These are phyloP conservation scores for Remorina albescens DNA, from an alignment of 2,797 vertebrate species.

Conservation along the genomic window DNA sequence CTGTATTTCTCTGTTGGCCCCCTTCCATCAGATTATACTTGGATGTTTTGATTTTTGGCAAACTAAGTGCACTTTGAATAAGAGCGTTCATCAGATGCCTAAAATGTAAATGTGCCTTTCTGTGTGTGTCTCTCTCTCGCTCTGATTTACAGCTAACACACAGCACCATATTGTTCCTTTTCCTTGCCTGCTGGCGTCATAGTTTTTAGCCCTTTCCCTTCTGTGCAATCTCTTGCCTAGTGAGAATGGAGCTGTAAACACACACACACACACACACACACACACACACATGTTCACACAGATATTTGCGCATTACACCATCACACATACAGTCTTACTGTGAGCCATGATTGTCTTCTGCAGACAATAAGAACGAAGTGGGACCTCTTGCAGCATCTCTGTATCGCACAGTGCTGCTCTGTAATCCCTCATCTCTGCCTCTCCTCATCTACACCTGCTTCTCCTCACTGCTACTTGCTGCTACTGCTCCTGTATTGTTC, in stretches of 20 bases:
- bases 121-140: slow-evolving; percentile 16
- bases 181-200: slow-evolving; percentile 36
- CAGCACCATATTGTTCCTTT: slow-evolving; percentile 47
- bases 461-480: slow-evolving; percentile 25
- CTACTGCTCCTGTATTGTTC: slow-evolving; percentile 37
- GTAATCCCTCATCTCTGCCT: slow-evolving; percentile 64
- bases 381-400: slow-evolving; percentile 69
- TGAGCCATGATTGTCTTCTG: slow-evolving; percentile 75
- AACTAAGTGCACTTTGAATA: slow-evolving; percentile 17
- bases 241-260: slow-evolving; percentile 44
- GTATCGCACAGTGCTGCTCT: slow-evolving; percentile 53
- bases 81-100: slow-evolving; percentile 53
- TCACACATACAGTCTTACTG: slow-evolving; percentile 56
- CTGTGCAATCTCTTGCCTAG: slow-evolving; percentile 34
- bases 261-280: slow-evolving; percentile 41
- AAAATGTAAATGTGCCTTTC: slow-evolving; percentile 46
- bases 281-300: slow-evolving; percentile 45
- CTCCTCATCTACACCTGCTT: slow-evolving; percentile 62
- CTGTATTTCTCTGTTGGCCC: slow-evolving; percentile 27
- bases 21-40: slow-evolving; percentile 38
- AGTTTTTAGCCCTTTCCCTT: slow-evolving; percentile 40
- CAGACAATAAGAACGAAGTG: slow-evolving; percentile 71
- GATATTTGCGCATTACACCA: slow-evolving; percentile 70
- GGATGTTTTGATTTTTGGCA: slow-evolving; percentile 42
- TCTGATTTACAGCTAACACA: slow-evolving; percentile 37